Conservation (phyloP, 2,888 invertebrate species). For the Trichogramma evanescens region DNA sequence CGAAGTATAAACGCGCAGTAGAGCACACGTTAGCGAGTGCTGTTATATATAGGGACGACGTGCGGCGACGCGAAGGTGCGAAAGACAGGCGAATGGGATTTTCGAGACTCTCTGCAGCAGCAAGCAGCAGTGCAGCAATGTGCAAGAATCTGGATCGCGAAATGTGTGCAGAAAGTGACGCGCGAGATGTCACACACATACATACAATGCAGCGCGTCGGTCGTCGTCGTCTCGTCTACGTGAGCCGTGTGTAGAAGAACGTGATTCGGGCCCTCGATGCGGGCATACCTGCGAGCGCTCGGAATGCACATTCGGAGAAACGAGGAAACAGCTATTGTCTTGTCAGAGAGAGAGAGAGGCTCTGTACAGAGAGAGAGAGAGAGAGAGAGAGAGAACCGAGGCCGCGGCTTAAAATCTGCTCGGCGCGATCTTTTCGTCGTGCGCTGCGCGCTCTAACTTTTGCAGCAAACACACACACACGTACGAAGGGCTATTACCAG, state of each 20-base stretch:
- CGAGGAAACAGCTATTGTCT: slow-evolving; percentile 44
- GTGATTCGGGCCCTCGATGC: slow-evolving; percentile 19
- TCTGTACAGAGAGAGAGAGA: slow-evolving; percentile 33
- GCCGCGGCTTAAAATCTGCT: slow-evolving; percentile 40
- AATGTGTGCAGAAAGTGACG: slow-evolving; percentile 12
- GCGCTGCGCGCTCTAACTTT: slow-evolving; percentile 20
- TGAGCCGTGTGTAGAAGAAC: too few relatives aligned
- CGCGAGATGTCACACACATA: slow-evolving; percentile 4
- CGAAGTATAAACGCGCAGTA: slow-evolving; percentile 30
- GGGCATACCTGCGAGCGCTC: slow-evolving; percentile 24
- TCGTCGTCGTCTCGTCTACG: too few relatives aligned
- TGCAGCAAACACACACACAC: neutral
- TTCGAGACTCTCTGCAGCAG: slow-evolving; percentile 8
- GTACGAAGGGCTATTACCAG: neutral
- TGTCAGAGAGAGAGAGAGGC: slow-evolving; percentile 36
- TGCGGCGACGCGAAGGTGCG: neutral
- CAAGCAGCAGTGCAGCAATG: slow-evolving; percentile 6
- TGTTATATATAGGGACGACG: neutral
- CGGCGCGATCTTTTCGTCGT: slow-evolving; percentile 39
- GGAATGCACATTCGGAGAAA: slow-evolving; percentile 40
- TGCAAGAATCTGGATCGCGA: neutral
- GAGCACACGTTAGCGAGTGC: neutral
- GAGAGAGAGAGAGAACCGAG: slow-evolving; percentile 10
- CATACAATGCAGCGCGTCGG: neutral
- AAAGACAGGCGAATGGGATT: slow-evolving; percentile 29